phyloP scores from a whole-genome alignment of 2,113 vertebrate genomes.

The Leucoraja erinaceus region DNA sequence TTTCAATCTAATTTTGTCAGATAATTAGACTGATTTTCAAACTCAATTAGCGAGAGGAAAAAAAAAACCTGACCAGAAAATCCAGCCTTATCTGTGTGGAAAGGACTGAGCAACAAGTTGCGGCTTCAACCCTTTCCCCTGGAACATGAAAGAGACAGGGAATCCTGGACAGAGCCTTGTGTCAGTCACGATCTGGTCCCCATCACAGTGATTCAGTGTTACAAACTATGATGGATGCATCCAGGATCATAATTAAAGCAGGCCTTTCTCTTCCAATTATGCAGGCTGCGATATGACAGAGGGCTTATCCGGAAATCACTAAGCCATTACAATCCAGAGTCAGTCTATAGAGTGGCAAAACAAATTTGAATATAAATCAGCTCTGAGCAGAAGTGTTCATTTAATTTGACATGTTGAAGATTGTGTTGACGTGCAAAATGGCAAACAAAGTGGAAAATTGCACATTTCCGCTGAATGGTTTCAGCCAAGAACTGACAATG shows the following conservation, averaged over 20 bases:
- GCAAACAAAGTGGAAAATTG: neutral
- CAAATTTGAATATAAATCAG: constrained; percentile 34
- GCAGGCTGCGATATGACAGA: neutral
- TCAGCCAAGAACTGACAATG: neutral
- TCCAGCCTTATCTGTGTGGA: neutral
- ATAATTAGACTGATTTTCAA: neutral
- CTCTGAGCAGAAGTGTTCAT: neutral
- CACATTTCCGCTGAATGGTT: neutral
- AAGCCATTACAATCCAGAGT: neutral
- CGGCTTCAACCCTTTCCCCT: neutral
- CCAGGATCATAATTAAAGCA: neutral
- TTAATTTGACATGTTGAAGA: constrained; percentile 18
- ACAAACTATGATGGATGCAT: neutral
- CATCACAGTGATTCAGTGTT: neutral
- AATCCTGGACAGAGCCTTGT: neutral
- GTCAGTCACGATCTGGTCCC: neutral
- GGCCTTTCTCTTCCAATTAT: neutral
- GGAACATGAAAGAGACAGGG: neutral
- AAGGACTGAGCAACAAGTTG: neutral
- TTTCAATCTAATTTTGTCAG: neutral
- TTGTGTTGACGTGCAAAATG: neutral
- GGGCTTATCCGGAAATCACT: neutral
- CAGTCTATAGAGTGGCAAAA: neutral
- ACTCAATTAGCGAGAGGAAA: neutral
- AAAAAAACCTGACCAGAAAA: neutral